phyloP scores from a whole-genome alignment of 2,797 vertebrate species.

The Selene dorsalis region DNA sequence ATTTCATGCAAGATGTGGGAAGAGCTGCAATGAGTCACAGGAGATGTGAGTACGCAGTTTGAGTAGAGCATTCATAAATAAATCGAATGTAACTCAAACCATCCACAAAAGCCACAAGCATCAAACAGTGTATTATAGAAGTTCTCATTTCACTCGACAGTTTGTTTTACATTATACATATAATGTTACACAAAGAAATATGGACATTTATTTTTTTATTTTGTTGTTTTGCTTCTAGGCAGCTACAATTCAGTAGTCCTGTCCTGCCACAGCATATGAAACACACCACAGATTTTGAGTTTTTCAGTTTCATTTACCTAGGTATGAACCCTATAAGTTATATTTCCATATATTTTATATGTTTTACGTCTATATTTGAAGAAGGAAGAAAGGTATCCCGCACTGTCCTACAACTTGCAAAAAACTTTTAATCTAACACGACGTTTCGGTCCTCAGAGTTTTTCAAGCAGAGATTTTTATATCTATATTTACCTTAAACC shows the following conservation, averaged over 20 bases:
- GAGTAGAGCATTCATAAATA: constrained; percentile 69
- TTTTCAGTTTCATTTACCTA: background rate
- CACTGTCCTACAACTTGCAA: no score
- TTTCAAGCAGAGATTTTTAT: no score
- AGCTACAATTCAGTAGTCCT: background rate
- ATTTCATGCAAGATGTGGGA: constrained; percentile 74
- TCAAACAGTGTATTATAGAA: constrained; percentile 22
- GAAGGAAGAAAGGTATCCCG: no score
- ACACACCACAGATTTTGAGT: background rate
- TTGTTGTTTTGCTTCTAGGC: background rate
- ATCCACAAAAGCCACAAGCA: constrained; percentile 17
- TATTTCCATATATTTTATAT: background rate
- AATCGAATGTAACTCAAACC: constrained; percentile 59
- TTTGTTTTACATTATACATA: background rate
- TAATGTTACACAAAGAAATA: background rate
- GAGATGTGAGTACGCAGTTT: constrained; percentile 61
- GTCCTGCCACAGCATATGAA: no score
- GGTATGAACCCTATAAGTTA: background rate
- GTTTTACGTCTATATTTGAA: background rate
- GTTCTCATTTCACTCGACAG: constrained; percentile 31
- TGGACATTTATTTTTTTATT: background rate
- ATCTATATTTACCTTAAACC: background rate
- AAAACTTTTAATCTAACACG: no score
- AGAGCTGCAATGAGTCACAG: constrained; percentile 73
- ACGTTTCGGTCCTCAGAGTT: no score